Evolutionary conservation across 2,888 invertebrate genomes (phyloP).

Genomic region (Acanthacorydalis orientalis): DNA sequence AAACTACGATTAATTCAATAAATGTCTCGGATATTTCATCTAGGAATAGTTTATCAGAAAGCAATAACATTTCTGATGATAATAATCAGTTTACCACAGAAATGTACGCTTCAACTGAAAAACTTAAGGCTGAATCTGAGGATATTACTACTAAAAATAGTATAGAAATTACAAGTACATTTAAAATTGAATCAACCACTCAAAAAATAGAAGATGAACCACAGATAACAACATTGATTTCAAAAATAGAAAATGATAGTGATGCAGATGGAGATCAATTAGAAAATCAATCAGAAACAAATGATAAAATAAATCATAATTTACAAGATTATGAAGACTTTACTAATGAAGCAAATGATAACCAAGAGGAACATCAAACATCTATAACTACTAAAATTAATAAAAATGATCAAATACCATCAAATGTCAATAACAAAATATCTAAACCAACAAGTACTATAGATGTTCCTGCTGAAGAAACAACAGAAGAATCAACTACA

Average conservation of each 20-base stretch:
- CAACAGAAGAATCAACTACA: conserved; percentile 11
- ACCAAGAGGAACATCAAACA: conserved; percentile 8
- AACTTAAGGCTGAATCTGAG: too few relatives aligned
- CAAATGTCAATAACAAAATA: conserved; percentile 8
- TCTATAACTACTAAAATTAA: conserved; percentile 5
- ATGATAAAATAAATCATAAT: conserved; percentile 3
- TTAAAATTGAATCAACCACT: conserved; percentile 6
- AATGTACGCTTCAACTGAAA: too few relatives aligned
- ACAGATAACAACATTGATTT: conserved; percentile 3
- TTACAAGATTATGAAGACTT: neutral
- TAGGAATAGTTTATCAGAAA: too few relatives aligned
- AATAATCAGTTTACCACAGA: too few relatives aligned
- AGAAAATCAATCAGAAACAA: conserved; percentile 7
- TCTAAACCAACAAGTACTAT: conserved; percentile 11
- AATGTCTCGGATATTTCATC: too few relatives aligned
- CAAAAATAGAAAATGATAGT: neutral
- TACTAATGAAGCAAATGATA: conserved; percentile 1
- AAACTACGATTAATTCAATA: too few relatives aligned
- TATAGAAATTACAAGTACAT: conserved; percentile 4
- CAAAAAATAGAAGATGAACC: conserved; percentile 4
- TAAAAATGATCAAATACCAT: conserved; percentile 5
- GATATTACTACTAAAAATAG: too few relatives aligned
- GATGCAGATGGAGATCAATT: conserved; percentile 3
- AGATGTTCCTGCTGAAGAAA: conserved; percentile 24
- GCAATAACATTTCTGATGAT: too few relatives aligned